A percentile compares a stretch with the other conserved stretches of the same genome.
phyloP scores from a whole-genome alignment of 2,797 vertebrate genomes.

The Lutjanus campechanus region DNA sequence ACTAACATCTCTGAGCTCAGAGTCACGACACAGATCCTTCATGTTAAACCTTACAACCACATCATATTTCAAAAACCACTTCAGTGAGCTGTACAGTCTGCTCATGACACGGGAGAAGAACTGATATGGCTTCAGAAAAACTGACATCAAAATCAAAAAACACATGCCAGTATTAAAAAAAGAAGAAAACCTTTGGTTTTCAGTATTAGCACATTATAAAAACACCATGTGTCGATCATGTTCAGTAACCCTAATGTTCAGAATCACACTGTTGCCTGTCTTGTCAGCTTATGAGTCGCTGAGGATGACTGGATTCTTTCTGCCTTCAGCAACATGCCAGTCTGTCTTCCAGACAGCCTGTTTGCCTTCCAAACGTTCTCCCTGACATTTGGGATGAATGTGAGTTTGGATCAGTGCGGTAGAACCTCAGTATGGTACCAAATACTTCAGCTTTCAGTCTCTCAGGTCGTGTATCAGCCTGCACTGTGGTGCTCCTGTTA shows the following conservation, averaged over 20 bases:
- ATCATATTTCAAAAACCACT: conserved; percentile 27
- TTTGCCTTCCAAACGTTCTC: not conserved
- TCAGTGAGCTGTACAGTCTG: conserved; percentile 25
- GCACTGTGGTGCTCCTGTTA: conserved; percentile 2
- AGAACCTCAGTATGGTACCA: conserved; percentile 1
- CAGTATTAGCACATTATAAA: conserved; percentile 43
- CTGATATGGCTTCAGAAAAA: conserved; percentile 68
- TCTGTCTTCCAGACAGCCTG: not conserved
- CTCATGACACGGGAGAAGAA: conserved; percentile 24
- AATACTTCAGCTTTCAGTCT: not conserved
- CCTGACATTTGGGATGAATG: not conserved
- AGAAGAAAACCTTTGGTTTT: conserved; percentile 60
- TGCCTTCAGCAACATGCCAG: not conserved
- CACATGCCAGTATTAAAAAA: conserved; percentile 23
- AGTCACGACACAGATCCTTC: conserved; percentile 45
- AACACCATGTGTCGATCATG: conserved; percentile 13
- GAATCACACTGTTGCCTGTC: not conserved
- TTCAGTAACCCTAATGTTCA: conserved; percentile 13
- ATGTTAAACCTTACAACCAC: conserved; percentile 25
- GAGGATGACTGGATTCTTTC: conserved; percentile 5
- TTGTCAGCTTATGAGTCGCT: not conserved
- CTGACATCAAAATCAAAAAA: conserved; percentile 49
- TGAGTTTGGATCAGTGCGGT: not conserved
- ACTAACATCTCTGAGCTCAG: conserved; percentile 21
- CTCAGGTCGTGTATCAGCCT: not conserved